Evolutionary conservation across 2,888 invertebrate species (phyloP), one percentile per base, ranked within the genome.

Genomic region (Drosophila quinaria): DNA sequence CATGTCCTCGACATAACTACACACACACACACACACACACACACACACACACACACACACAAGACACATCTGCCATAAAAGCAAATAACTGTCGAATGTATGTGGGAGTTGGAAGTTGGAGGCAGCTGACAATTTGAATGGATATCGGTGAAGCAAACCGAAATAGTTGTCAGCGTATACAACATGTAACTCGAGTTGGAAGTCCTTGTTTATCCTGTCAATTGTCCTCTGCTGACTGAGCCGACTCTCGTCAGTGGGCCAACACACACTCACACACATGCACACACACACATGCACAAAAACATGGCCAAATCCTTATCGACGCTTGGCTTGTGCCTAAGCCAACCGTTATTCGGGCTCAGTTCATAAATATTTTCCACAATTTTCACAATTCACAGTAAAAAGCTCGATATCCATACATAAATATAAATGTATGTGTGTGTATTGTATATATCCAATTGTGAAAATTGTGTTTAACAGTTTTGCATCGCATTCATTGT

Each of bases 1-100:
- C 81, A 75, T 86, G 86, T 82, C 80, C 86, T 59, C 70, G 64
- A 62, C 78, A 78, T 62, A 46, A 46, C 25, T 41, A 63, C 59
- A 35, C 47, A 44, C 39, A 33, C 50, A 65, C 62, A 54, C 50
- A 59, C 54, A 39, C 42, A 44, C 42, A 62, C 6, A 29, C 8
- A 29, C 49, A 70, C 62, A 54, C 47, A 44, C 39, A 33, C 50
- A 65, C 62, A 54, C 50, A 59, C 54, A 39, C 42, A 44, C 42
- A 62, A 29, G 29, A 29, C 49, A 70, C 62, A 54, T 70, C 72
- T 87, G 81, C 70, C 83, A 86, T 84, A 86, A 88, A 88, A 88
- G 84, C 84, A 88, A 86, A 88, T 88, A 88, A 73, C 78, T 88
- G 87, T 86, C 87, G 66, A 59, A 37, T 62, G 55, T 61, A 60